Conservation (phyloP, 2,113 vertebrate genomes). For the Salvelinus namaycush region DNA sequence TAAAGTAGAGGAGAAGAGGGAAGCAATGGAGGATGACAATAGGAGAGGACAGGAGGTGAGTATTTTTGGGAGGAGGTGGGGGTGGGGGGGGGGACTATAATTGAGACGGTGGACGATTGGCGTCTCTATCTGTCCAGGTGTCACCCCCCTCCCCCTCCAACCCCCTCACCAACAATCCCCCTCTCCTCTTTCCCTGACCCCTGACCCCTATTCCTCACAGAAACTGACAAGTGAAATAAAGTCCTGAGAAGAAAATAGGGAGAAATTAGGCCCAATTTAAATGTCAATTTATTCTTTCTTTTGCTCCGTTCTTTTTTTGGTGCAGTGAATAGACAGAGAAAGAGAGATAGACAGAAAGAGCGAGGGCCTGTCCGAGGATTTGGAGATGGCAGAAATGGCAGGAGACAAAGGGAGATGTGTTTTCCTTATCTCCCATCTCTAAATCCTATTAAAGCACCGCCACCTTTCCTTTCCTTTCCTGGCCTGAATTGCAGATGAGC, state of each 20-base stretch:
- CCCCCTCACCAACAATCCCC: slow-evolving; percentile 17
- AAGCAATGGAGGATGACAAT: too few relatives aligned
- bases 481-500: not conserved
- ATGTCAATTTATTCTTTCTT: slow-evolving; percentile 50
- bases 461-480: not conserved
- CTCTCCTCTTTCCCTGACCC: slow-evolving; percentile 43
- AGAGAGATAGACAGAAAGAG: not conserved
- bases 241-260: slow-evolving; percentile 67
- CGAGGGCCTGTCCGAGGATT: not conserved
- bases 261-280: slow-evolving; percentile 69
- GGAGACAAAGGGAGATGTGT: slow-evolving; percentile 1
- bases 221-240: slow-evolving; percentile 58
- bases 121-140: not conserved
- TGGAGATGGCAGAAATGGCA: not conserved
- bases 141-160: not conserved
- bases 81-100: not conserved
- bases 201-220: slow-evolving; percentile 39
- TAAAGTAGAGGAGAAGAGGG: too few relatives aligned
- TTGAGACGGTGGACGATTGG: not conserved
- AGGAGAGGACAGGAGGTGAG: slow-evolving; percentile 5
- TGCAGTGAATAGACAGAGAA: slow-evolving; percentile 27
- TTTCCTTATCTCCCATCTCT: too few relatives aligned
- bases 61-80: not conserved
- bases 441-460: not conserved
- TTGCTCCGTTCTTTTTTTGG: slow-evolving; percentile 29